Base-by-base conservation (phyloP, 2,888 invertebrate species). In the Pollenia amentaria region DNA sequence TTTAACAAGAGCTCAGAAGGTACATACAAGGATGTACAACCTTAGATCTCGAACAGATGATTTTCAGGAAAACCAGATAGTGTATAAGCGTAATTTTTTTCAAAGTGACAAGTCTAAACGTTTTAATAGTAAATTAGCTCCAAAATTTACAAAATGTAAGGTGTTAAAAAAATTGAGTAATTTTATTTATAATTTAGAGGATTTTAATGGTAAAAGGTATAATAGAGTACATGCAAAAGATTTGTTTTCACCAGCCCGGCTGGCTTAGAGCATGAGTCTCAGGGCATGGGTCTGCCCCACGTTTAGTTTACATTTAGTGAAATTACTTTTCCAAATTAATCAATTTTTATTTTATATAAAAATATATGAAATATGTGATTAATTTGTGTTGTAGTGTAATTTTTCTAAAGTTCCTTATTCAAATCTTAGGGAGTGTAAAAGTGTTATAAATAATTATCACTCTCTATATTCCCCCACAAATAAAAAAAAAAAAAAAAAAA, bases 121-220 rank as follows among this genome's bases (percentile, higher is more conserved):
- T 6, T 53, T 60, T 16, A 75, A 38, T 60, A 16, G 60, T n/a
- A 62, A 75, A 21, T 29, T 75, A 10, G 46, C 75, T n/a, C 62
- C 75, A 9, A 75, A 18, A 18, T 62, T 75, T 9, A 21, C 44
- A 14, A 75, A 75, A 46, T 44, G n/a, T 46, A 62, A 12, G 6
- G 10, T 60, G 14, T 44, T 11, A 12, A 16, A 14, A 3, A 73
- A 73, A 60, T 11, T 38, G 18, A 46, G 73, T n/a, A 46, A 18
- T 14, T 18, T 40, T 44, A 60, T 60, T 42, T 60, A 73, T 57
- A 55, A 70, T 4, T 14, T 60, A 14, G 60, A 60, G 21, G 60
- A 60, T n/a, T n/a, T 60, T 0, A 38, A 12, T 11, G 60, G 55
- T 6, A 55, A 55, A n/a, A 18, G 18, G 11, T 18, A 18, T n/a